Conservation (phyloP, 2,797 vertebrate species). For the Poecile montanus region DNA sequence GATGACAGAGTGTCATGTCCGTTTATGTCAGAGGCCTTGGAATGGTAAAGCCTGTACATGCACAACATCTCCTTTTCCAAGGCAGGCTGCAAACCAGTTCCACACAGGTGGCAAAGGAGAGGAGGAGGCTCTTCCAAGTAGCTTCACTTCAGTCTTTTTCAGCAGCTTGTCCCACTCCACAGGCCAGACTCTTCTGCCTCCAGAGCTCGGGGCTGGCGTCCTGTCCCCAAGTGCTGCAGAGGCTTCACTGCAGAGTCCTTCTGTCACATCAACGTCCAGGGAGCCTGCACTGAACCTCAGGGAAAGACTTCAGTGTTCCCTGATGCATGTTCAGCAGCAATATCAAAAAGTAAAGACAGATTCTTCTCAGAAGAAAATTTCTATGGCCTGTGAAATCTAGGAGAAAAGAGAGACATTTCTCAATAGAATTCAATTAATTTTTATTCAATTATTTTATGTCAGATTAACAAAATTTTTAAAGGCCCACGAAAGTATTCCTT, state of each 20-base stretch:
- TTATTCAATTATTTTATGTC: not conserved
- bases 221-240: conserved; percentile 33
- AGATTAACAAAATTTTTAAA: not conserved
- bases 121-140: conserved; percentile 66
- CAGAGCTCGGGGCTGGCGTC: conserved; percentile 21
- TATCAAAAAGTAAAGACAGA: conserved; percentile 84
- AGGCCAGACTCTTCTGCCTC: conserved; percentile 46
- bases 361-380: conserved; percentile 98
- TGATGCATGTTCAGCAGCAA: conserved; percentile 78
- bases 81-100: conserved; percentile 73
- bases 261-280: conserved; percentile 57
- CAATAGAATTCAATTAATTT: not conserved
- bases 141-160: conserved; percentile 48
- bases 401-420: not conserved
- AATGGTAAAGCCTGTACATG: conserved; percentile 84
- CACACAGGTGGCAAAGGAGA: conserved; percentile 71
- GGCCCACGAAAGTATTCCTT: not conserved
- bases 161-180: conserved; percentile 28
- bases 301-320: conserved; percentile 71
- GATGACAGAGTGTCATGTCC: conserved; percentile 69
- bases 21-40: conserved; percentile 74
- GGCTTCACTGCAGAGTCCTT: conserved; percentile 53
- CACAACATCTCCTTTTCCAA: conserved; percentile 75
- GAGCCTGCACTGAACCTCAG: conserved; percentile 67
- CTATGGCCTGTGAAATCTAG: conserved; percentile 98